These are phyloP conservation scores for Artibeus lituratus DNA, from an alignment of 2,797 vertebrate genomes.

Conservation along the genomic window DNA sequence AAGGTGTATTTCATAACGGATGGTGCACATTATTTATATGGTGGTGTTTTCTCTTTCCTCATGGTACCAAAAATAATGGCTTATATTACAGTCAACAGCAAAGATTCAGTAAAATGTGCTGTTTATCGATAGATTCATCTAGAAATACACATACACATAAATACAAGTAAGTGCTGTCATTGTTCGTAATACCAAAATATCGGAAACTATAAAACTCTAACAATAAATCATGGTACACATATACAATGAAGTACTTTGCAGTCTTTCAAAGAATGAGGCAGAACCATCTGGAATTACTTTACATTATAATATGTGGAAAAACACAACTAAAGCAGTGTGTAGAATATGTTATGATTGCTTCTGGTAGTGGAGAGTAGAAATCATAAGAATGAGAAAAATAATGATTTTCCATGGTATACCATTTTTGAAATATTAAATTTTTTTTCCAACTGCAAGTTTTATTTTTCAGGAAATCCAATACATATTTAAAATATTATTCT, in stretches of 20 bases:
- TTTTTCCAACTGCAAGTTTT: background rate
- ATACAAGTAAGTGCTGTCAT: background rate
- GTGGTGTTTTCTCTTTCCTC: background rate
- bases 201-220: background rate
- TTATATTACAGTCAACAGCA: background rate
- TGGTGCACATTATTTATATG: background rate
- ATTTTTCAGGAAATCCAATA: background rate
- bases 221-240: background rate
- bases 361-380: background rate
- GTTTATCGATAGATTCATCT: background rate
- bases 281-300: background rate
- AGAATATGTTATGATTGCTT: background rate
- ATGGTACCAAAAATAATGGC: background rate
- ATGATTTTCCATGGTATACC: background rate
- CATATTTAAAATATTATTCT: background rate
- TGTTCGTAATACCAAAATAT: background rate
- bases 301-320: background rate
- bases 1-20: background rate
- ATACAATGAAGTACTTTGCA: background rate
- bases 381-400: background rate
- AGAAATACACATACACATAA: background rate
- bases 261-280: background rate
- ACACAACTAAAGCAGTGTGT: background rate
- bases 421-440: background rate
- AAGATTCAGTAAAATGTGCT: background rate